Evolutionary conservation across 2,888 invertebrate species (phyloP), one percentile per base, ranked within the genome.

Genomic region (Copidosoma aretas): DNA sequence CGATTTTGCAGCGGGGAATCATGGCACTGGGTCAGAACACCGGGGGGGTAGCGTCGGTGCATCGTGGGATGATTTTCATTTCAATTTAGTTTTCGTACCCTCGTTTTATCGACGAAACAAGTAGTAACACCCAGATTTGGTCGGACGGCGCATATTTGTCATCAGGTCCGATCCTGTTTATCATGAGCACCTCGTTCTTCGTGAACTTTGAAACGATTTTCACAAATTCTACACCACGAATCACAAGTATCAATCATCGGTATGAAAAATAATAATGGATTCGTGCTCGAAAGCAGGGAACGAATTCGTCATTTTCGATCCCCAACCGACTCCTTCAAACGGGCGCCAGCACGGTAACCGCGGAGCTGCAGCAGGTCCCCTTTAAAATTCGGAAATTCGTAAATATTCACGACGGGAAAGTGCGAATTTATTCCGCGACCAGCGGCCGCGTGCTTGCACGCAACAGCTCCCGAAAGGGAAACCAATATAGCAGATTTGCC

Each of bases 321-420:
- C n/a, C n/a, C 32, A 32, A 32, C 32, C 4, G 32, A 32, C 4
- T 32, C 32, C 4, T 12, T 46, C 15, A 12, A 46, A 17, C 8
- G 8, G 4, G 17, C 12, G 43, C 12, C 4, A 12, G 77, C 77
- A 75, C 73, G 73, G 71, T 46, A 4, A 46, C 77, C 77, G 75
- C 73, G 73, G 71, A 71, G 73, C n/a, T n/a, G n/a, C n/a, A 69
- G 74, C 74, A 73, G 77, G 74, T 77, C 75, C 76, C 76, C 77
- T 76, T 77, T 75, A 75, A 78, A 80, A 80, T 78, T 80, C 76
- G 76, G 78, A 79, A 80, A 80, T 79, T 80, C 77, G 75, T 79
- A 79, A 80, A 78, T 79, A 77, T 79, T 78, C 77, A 76, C 76
- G 76, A 77, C 52, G 76, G 77, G 75, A 64, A 79, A 79, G 78